Evolutionary conservation across 2,113 vertebrate species (phyloP).

Genomic region (Phaetusa simplex): DNA sequence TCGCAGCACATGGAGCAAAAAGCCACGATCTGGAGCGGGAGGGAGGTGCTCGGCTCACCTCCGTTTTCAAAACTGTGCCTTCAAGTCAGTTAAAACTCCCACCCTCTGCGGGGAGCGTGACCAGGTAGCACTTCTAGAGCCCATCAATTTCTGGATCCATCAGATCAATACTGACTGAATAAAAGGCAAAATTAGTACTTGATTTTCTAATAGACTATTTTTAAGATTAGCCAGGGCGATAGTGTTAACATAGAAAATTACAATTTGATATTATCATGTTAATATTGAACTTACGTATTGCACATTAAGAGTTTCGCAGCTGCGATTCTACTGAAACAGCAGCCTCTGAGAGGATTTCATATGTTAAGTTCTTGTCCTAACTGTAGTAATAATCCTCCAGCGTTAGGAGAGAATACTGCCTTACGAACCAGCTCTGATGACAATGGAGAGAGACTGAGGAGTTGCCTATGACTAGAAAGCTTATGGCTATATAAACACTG

Average conservation of each 20-base stretch:
- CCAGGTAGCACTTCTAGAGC: neutral
- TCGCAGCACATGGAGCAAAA: neutral
- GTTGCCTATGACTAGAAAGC: neutral
- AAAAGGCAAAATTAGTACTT: neutral
- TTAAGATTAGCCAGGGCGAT: neutral
- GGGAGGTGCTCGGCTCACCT: neutral
- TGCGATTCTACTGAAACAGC: neutral
- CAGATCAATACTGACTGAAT: neutral
- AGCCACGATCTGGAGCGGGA: neutral
- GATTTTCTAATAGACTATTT: neutral
- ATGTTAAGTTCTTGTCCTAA: neutral
- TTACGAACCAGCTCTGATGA: neutral
- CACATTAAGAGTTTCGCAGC: neutral
- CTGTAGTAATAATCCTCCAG: neutral
- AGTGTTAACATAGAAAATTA: neutral
- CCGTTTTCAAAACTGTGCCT: fast-evolving
- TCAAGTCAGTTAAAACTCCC: neutral
- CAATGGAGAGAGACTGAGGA: neutral
- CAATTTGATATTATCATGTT: neutral
- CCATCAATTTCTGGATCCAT: neutral
- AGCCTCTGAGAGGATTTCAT: neutral
- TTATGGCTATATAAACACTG: neutral
- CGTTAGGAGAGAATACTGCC: neutral
- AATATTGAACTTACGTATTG: neutral
- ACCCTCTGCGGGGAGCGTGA: fast-evolving